These are phyloP conservation scores for Torymus aiolomorphi DNA, from an alignment of 2,888 invertebrate species.

Conservation along the genomic window DNA sequence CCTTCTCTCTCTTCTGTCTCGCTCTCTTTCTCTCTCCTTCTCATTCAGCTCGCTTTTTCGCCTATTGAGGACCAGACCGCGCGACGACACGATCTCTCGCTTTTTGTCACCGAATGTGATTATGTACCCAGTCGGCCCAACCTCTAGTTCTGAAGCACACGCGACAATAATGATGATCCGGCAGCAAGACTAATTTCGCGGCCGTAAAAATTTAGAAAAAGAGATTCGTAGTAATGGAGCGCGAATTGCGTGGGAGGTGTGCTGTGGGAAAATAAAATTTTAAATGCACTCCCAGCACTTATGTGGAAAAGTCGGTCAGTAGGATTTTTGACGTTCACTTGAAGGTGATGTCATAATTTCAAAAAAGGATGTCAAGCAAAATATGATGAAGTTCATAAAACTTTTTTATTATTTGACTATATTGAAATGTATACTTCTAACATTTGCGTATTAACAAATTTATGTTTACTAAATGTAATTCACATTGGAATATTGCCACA, in stretches of 20 bases:
- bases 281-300: slow-evolving; percentile 13
- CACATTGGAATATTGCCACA: too few species aligned
- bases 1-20: not conserved
- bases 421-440: too few species aligned
- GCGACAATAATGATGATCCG: not conserved
- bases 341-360: too few species aligned
- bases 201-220: slow-evolving; percentile 20
- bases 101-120: slow-evolving; percentile 44
- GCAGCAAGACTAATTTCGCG: slow-evolving; percentile 34
- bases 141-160: not conserved
- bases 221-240: not conserved
- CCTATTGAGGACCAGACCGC: slow-evolving; percentile 33
- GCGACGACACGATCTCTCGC: slow-evolving; percentile 48
- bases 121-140: not conserved
- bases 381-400: too few species aligned
- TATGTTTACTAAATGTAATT: too few species aligned
- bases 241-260: slow-evolving; percentile 23
- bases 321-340: too few species aligned
- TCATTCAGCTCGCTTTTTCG: not conserved
- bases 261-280: slow-evolving; percentile 47
- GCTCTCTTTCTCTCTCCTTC: not conserved
- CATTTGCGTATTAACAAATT: too few species aligned
- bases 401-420: too few species aligned
- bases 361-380: too few species aligned
- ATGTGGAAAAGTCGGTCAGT: not conserved